These are phyloP conservation scores for Yponomeuta malinellus DNA, from an alignment of 2,888 invertebrate species.

Conservation along the genomic window DNA sequence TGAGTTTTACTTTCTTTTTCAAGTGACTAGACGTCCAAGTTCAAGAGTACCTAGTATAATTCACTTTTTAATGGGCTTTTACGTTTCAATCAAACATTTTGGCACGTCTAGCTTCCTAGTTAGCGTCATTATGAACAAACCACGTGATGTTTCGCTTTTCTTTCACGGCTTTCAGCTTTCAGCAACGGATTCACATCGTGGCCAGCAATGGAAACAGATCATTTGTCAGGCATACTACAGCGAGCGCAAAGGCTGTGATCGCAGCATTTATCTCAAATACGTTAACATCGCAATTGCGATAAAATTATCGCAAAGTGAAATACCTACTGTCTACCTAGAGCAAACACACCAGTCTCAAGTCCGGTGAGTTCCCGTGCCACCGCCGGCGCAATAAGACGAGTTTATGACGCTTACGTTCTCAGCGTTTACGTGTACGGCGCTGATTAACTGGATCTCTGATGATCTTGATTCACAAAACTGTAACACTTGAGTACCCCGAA, in stretches of 20 bases:
- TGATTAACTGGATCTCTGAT: neutral
- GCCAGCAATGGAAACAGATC: neutral
- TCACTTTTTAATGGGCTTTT: neutral
- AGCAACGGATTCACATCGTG: neutral
- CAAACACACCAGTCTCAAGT: conserved; percentile 24
- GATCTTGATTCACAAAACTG: neutral
- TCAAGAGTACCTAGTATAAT: neutral
- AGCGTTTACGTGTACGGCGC: neutral
- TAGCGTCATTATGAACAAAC: neutral
- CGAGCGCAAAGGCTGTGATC: conserved; percentile 24
- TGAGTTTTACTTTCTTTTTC: neutral
- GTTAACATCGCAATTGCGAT: conserved; percentile 38
- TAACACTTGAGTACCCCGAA: neutral
- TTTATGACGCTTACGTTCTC: neutral
- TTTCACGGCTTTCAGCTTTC: neutral
- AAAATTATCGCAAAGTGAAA: conserved; percentile 30
- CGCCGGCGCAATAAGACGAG: neutral
- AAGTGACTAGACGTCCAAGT: neutral
- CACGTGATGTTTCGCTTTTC: neutral
- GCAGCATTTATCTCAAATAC: conserved; percentile 34
- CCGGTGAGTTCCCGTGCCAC: neutral
- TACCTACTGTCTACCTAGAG: conserved; percentile 15
- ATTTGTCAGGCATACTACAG: neutral
- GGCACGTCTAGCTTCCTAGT: neutral
- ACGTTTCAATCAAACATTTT: neutral